Evolutionary conservation across 2,113 vertebrate species (phyloP).

Genomic region (Aleadryas rufinucha): DNA sequence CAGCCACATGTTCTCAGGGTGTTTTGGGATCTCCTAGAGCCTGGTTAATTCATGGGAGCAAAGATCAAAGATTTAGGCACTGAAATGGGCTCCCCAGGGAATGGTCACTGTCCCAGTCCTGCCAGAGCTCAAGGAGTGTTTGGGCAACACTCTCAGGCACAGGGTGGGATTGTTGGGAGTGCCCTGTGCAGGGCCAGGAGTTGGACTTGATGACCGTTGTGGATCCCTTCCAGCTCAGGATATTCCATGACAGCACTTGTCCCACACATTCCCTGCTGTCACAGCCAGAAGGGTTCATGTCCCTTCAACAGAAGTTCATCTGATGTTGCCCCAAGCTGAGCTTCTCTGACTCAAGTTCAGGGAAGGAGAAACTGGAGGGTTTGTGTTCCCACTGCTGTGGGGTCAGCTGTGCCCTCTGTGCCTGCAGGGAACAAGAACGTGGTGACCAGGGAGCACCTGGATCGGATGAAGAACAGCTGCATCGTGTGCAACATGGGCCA

Average conservation of each 20-base stretch:
- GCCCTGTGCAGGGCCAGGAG: neutral
- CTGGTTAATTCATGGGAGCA: neutral
- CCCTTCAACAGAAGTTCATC: neutral
- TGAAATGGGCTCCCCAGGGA: neutral
- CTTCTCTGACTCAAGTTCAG: neutral
- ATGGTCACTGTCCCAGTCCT: neutral
- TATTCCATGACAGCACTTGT: accelerated
- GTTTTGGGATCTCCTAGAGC: neutral
- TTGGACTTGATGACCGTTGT: neutral
- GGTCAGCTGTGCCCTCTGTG: neutral
- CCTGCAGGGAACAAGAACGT: constrained; percentile 95
- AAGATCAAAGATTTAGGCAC: neutral
- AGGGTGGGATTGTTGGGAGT: neutral
- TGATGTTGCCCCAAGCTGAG: neutral
- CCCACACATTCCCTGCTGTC: neutral
- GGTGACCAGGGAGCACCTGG: constrained; percentile 92
- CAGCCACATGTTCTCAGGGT: neutral
- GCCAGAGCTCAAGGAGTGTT: neutral
- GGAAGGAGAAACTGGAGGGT: neutral
- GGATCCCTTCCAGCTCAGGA: neutral
- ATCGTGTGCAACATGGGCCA: constrained; percentile 99
- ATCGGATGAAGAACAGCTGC: constrained; percentile 97
- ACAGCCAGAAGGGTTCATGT: neutral
- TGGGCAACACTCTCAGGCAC: neutral
- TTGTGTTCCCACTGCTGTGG: neutral